Percentiles rank a stretch among this genome's conserved stretches.
Evolutionary conservation across 1,140 invertebrate genomes (phyloP).

Genomic region (Achroia grisella): DNA sequence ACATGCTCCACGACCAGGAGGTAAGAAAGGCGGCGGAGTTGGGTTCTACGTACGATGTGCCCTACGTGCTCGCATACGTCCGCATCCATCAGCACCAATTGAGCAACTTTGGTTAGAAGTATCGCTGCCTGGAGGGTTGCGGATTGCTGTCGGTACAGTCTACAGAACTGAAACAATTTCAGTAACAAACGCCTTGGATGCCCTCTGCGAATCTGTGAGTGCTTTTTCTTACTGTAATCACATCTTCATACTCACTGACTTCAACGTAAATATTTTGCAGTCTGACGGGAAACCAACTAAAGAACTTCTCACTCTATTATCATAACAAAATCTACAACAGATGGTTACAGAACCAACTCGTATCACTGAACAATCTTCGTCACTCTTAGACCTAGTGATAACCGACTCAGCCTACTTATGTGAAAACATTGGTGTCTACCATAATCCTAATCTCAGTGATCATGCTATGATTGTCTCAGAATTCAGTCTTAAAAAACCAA

Average conservation of each 20-base stretch:
- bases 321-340: too few species aligned
- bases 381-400: too few species aligned
- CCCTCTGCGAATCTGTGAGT: slow-evolving; percentile 10
- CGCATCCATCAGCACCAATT: slow-evolving; percentile 3
- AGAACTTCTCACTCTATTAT: too few species aligned
- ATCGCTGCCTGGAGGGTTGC: background rate
- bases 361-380: too few species aligned
- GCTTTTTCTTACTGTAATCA: slow-evolving; percentile 6
- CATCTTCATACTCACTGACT: slow-evolving; percentile 7
- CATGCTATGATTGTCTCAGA: too few species aligned
- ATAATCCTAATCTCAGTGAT: too few species aligned
- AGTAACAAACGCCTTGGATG: slow-evolving; percentile 1
- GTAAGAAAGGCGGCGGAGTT: slow-evolving; percentile 11
- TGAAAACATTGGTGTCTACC: too few species aligned
- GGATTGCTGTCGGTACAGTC: slow-evolving; percentile 11
- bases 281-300: too few species aligned
- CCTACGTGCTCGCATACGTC: background rate
- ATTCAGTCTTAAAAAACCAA: too few species aligned
- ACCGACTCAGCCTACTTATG: too few species aligned
- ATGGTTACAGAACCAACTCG: too few species aligned
- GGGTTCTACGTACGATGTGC: slow-evolving; percentile 10
- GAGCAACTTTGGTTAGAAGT: slow-evolving; percentile 21
- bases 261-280: too few species aligned
- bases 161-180: slow-evolving; percentile 14
- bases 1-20: slow-evolving; percentile 7